A percentile compares a stretch with the other conserved stretches of the same genome.
phyloP scores from a whole-genome alignment of 2,113 vertebrate species.

The Oplegnathus fasciatus region DNA sequence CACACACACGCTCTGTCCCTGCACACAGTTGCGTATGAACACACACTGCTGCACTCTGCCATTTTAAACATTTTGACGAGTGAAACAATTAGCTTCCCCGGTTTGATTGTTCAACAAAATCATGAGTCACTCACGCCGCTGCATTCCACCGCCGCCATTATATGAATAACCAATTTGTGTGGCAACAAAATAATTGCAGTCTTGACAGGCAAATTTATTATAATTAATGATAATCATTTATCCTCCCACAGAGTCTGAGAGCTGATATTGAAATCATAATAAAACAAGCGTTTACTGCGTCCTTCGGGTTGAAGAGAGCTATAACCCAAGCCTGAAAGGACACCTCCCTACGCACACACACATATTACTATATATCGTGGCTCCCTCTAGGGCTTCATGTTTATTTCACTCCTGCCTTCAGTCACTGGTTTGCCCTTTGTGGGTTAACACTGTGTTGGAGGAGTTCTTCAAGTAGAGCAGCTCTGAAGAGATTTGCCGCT shows the following conservation, averaged over 20 bases:
- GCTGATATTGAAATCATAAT: slow-evolving; percentile 76
- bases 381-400: background rate
- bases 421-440: slow-evolving; percentile 14
- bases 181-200: slow-evolving; percentile 87
- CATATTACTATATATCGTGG: background rate
- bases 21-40: background rate
- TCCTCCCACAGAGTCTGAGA: slow-evolving; percentile 81
- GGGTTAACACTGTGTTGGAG: slow-evolving; percentile 23
- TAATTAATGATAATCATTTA: slow-evolving; percentile 90
- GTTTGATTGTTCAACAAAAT: slow-evolving; percentile 78
- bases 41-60: background rate
- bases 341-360: background rate
- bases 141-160: slow-evolving; percentile 56
- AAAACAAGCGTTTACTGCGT: slow-evolving; percentile 73
- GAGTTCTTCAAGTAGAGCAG: background rate
- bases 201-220: slow-evolving; percentile 86
- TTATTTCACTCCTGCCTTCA: slow-evolving; percentile 11
- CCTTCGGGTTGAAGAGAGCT: slow-evolving; percentile 59
- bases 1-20: background rate
- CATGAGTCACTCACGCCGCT: slow-evolving; percentile 83
- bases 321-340: slow-evolving; percentile 44
- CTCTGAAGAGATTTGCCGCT: slow-evolving; percentile 9
- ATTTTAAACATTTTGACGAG: slow-evolving; percentile 33
- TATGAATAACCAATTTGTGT: slow-evolving; percentile 84
- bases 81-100: slow-evolving; percentile 55